Conservation (phyloP, 2,888 invertebrate genomes). For the Linnaemya tessellans region DNA sequence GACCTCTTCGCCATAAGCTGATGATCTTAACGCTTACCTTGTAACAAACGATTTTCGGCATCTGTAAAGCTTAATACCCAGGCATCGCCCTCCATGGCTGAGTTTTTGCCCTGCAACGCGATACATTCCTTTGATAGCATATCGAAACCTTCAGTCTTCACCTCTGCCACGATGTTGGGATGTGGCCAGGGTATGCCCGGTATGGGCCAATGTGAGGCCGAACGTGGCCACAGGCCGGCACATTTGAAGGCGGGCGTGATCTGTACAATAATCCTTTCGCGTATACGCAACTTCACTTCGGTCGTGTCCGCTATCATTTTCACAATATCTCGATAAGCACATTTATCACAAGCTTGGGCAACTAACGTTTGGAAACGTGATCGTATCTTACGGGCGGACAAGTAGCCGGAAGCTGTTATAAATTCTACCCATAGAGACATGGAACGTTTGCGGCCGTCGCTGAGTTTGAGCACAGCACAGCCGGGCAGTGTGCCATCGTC, state of each 20-base stretch:
- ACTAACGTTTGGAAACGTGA: conserved; percentile 96
- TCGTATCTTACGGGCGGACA: conserved; percentile 97
- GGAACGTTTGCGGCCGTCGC: conserved; percentile 97
- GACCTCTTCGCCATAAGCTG: too few species aligned
- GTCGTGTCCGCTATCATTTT: conserved; percentile 98
- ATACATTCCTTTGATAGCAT: conserved; percentile 94
- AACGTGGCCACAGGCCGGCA: conserved; percentile 96
- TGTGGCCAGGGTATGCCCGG: conserved; percentile 97
- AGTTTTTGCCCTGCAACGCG: conserved; percentile 93
- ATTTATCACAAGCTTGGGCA: conserved; percentile 96
- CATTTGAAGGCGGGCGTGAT: conserved; percentile 98
- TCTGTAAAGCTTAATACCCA: conserved; percentile 96
- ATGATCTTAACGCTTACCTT: conserved; percentile 84
- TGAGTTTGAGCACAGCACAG: conserved; percentile 96
- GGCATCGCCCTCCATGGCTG: conserved; percentile 97
- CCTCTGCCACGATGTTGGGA: conserved; percentile 95
- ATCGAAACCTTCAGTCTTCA: conserved; percentile 98
- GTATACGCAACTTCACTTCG: conserved; percentile 94
- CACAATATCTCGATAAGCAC: conserved; percentile 95
- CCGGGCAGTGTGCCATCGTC: conserved; percentile 97
- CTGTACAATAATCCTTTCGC: conserved; percentile 96
- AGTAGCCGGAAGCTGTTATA: conserved; percentile 97
- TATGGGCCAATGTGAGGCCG: conserved; percentile 97
- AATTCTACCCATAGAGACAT: conserved; percentile 99
- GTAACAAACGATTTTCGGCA: conserved; percentile 94